Base-by-base conservation (phyloP, 2,797 vertebrate species). In the Parauchenoglanis ngamensis region DNA sequence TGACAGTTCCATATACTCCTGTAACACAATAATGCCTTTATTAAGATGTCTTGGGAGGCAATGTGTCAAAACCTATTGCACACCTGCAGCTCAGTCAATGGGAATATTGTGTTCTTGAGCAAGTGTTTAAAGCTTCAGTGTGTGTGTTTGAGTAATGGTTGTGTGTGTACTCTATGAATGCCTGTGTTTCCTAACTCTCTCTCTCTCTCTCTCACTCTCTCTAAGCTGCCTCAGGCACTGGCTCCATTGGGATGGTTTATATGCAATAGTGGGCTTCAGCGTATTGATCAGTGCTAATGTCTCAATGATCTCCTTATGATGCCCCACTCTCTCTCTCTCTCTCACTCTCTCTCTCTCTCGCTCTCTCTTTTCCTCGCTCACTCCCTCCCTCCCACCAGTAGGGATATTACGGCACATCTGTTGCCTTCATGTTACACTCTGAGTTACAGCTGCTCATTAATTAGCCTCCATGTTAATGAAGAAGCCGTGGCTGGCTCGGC, bases 201-300 rank as follows among this genome's bases (percentile, higher is more conserved):
- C 35, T 40, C 35, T 40, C 46, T 49, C 46, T 49, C 46, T 90
- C 57, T 88, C 87, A 88, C 78, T 90, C 57, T 88, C 79, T 90
- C 59, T 83, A 84, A 87, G 85, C 87, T 91, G 93, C 92, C 93
- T 63, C 83, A 92, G 94, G 93, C 93, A 52, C 81, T 90, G 88
- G 84, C 90, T 93, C 92, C 92, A 86, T 90, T 77, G 92, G 94
- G 92, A 92, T 85, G 85, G 91, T 93, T 93, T 92, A 88, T 92
- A 89, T 92, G 92, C 92, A 90, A 91, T 87, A 88, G 80, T 89
- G 85, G 89, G 90, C 90, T 87, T 92, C 88, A 87, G 89, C 88
- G 92, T 94, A 95, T 95, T 94, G 94, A 95, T 95, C 90, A 87
- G 88, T 68, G 21, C 89, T 93, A 93, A 94, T 92, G 91, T 94